Evolutionary conservation across 2,888 invertebrate genomes (phyloP), one percentile per base, ranked within the genome.

Genomic region (Archips xylosteana): DNA sequence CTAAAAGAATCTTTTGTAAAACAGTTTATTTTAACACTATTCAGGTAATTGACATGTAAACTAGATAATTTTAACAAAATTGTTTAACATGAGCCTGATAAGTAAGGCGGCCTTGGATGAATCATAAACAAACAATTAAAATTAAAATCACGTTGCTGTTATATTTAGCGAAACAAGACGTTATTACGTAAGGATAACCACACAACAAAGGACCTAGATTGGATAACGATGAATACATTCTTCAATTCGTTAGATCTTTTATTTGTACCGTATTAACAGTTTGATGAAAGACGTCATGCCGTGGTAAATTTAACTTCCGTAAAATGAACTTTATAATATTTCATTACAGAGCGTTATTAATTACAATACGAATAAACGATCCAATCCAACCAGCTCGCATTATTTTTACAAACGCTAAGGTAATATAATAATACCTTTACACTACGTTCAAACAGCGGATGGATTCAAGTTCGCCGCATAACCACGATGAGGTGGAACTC

Each of bases 401-500:
- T n/a, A 49, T n/a, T 49, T 49, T n/a, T n/a, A n/a, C 4, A 10
- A 49, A 49, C 15, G 49, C n/a, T 6, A 49, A n/a, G 5, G 13
- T n/a, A 23, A 23, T 54, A 6, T 5, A 2, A 54, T 4, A 32
- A 12, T 57, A 3, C 32, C 32, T 57, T 3, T 3, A 9, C 23
- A 23, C 9, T 57, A 32, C 1, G 32, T 32, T 12, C 12, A 2
- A 15, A 15, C 9, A 2, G 4, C 59, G 13, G 9, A 32, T 8
- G 13, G 64, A 47, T n/a, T 67, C 57, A 73, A 6, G 71, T 61
- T 32, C 62, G 63, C 70, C 93, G 85, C 94, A 94, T 94, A 0
- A 94, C 92, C 0, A 93, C 94, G 23, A 94, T 91, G 34, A 94
- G 82, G 68, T 92, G 89, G 74, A 94, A 94, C 75, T 94, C 94